Evolutionary conservation across 2,888 invertebrate species (phyloP), one percentile per base, ranked within the genome.

Genomic region (Miltochrista miniata): DNA sequence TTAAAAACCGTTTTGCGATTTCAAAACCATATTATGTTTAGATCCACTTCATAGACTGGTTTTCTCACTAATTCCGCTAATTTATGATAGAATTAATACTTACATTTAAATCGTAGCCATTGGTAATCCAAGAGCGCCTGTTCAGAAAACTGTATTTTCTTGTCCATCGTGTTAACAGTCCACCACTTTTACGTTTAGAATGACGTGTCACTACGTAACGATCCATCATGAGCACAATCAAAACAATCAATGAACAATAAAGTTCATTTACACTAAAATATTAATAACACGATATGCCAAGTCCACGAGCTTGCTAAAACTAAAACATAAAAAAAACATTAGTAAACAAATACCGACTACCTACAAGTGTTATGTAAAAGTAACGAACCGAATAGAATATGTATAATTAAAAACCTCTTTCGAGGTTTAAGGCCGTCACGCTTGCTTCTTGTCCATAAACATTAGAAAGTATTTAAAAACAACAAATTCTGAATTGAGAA

Each of bases 21-120:
- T 24, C 18, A 24, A 5, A 24, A 4, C 5, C 5, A 24, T 24
- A 2, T 24, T 24, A 5, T 24, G 5, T 5, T 24, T 24, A 24
- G 18, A 5, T 24, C n/a, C 18, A 24, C 18, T 24, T 24, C 18
- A 24, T 24, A 24, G 18, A 5, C 18, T 24, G 3, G 5, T 5
- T 24, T 24, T 24, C 2, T 24, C 2, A 24, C 18, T 24, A 4
- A 24, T 24, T 42, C 13, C 5, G 15, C 18, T 45, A 38, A 14
- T 38, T 29, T 45, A 38, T 51, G 53, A 54, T 57, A 45, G 29
- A 40, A 12, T 30, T 9, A 14, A 39, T 24, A 86, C 90, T 88
- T 60, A 90, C 90, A 58, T 86, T 82, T 54, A 91, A 79, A 70
- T 90, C 86, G 59, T 87, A 91, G 73, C 87, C 83, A 61, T 77